These are phyloP conservation scores for Callosobruchus maculatus DNA, from an alignment of 2,888 invertebrate genomes.

Conservation along the genomic window DNA sequence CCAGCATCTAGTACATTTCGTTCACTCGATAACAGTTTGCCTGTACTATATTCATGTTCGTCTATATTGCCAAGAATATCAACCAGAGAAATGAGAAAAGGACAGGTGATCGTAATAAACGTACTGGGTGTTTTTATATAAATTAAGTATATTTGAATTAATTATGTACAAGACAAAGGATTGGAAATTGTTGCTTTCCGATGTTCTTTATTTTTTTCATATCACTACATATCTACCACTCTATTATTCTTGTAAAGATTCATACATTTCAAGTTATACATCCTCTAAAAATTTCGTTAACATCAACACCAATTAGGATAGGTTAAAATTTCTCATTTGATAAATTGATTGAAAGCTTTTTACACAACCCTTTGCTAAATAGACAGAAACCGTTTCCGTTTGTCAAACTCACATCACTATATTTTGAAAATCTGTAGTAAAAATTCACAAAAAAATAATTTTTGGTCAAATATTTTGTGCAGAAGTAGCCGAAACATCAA, in stretches of 20 bases:
- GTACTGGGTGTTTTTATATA: constrained; percentile 5
- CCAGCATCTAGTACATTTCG: background rate
- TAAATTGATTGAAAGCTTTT: constrained; percentile 37
- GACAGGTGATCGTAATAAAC: constrained; percentile 17
- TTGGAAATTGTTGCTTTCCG: constrained; percentile 42
- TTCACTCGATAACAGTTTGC: background rate
- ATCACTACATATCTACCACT: constrained; percentile 40
- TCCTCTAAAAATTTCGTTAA: constrained; percentile 29
- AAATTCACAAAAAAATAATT: too few species aligned
- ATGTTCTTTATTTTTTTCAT: constrained; percentile 26
- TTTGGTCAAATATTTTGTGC: too few species aligned
- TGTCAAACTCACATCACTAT: too few species aligned
- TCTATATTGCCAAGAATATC: constrained; percentile 21
- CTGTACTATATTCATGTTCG: background rate
- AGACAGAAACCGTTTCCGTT: background rate
- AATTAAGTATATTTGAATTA: constrained; percentile 31
- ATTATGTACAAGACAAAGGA: constrained; percentile 38
- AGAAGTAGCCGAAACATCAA: too few species aligned
- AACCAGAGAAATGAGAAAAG: constrained; percentile 23
- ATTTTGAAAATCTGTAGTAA: too few species aligned
- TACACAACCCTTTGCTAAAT: constrained; percentile 24
- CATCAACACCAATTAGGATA: constrained; percentile 41
- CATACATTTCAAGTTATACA: constrained; percentile 3
- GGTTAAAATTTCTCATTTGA: constrained; percentile 29
- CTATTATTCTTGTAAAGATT: constrained; percentile 29